phyloP scores from a whole-genome alignment of 1,140 invertebrate species.

The Drosophila serrata region DNA sequence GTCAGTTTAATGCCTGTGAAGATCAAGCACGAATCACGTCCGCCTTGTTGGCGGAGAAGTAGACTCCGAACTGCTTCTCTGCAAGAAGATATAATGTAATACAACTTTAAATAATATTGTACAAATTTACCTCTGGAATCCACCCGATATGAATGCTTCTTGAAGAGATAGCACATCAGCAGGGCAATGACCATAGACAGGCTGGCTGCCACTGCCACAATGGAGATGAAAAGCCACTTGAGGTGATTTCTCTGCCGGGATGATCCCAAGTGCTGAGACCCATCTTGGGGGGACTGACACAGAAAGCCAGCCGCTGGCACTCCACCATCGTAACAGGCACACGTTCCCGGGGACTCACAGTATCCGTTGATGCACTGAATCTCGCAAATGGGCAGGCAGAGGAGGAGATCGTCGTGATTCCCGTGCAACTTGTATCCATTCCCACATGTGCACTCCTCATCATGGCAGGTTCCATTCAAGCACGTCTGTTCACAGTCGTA shows the following conservation, averaged over 20 bases:
- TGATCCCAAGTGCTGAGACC: background rate
- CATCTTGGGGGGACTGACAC: conserved; percentile 10
- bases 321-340: conserved; percentile 43
- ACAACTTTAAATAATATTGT: background rate
- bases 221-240: conserved; percentile 27
- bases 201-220: conserved; percentile 7
- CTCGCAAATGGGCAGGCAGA: conserved; percentile 56
- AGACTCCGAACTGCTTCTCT: conserved; percentile 58
- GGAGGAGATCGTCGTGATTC: conserved; percentile 4
- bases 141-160: conserved; percentile 39
- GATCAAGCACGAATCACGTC: conserved; percentile 59
- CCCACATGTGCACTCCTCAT: conserved; percentile 41
- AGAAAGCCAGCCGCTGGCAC: conserved; percentile 13
- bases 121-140: conserved; percentile 42
- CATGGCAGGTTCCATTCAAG: conserved; percentile 53
- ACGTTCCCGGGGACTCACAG: conserved; percentile 44
- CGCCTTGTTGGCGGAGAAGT: conserved; percentile 48
- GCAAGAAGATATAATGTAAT: background rate
- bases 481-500: conserved; percentile 25
- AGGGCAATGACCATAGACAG: conserved; percentile 38
- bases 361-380: conserved; percentile 46
- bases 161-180: conserved; percentile 38
- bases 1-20: background rate
- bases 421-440: conserved; percentile 28
- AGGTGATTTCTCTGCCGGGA: background rate